These are phyloP conservation scores for Stomatorhinus walkeri DNA, from an alignment of 2,797 vertebrate species.

Conservation along the genomic window DNA sequence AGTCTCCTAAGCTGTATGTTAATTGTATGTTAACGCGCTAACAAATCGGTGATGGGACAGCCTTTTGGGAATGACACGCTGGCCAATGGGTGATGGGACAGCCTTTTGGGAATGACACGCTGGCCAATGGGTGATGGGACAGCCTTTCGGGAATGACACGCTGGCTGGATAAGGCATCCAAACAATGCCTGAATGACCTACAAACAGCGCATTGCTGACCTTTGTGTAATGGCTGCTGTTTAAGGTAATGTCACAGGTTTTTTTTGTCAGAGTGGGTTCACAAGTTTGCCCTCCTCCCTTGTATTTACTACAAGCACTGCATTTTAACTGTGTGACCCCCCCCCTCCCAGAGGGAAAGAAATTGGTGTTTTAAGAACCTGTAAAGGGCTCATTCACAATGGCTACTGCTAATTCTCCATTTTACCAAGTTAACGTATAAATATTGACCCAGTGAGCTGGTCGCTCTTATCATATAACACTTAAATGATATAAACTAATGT, in stretches of 20 bases:
- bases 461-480: not conserved
- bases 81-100: not conserved
- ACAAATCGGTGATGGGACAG: not conserved
- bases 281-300: not conserved
- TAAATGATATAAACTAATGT: not conserved
- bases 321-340: not conserved
- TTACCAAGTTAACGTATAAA: not conserved
- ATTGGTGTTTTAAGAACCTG: not conserved
- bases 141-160: not conserved
- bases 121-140: not conserved
- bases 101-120: not conserved
- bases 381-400: not conserved
- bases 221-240: slow-evolving; percentile 14
- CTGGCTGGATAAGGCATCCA: not conserved
- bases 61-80: not conserved
- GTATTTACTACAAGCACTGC: not conserved
- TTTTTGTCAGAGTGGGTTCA: slow-evolving; percentile 2
- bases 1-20: not conserved
- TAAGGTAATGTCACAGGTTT: not conserved
- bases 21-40: not conserved
- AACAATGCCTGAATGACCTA: not conserved
- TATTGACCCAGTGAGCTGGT: not conserved
- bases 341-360: not conserved
- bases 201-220: not conserved
- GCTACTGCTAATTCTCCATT: not conserved